Base-by-base conservation (phyloP, 2,888 invertebrate genomes). In the Geophilus truncorum region DNA sequence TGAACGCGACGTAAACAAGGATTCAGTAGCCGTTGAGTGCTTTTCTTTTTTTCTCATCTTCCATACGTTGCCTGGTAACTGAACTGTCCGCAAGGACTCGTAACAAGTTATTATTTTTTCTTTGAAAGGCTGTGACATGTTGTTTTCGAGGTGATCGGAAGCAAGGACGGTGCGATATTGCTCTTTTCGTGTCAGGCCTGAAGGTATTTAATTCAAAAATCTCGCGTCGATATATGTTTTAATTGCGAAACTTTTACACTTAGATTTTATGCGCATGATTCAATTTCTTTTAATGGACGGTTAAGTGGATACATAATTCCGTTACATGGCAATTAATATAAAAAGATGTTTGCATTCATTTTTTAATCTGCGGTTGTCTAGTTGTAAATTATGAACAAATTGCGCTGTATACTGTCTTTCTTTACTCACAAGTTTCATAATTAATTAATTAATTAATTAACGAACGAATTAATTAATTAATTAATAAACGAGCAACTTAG, bases 61-160 rank as follows among this genome's bases (percentile, higher is more conserved):
- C 70, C 28, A 70, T 70, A 23, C 18, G 70, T 70, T 70, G 70
- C 70, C 28, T 70, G 70, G 70, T 70, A 70, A 70, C 70, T 70
- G 70, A 70, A 70, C 70, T 70, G 70, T 70, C 70, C 70, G 28
- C 28, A 25, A 70, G 70, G 70, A 70, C 70, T 70, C 70, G 28
- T 70, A 70, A 70, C 70, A 70, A 70, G 70, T 70, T 70, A 70
- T 70, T 70, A 70, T 70, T 70, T 70, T 70, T 70, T n/a, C n/a
- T n/a, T 70, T 70, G 70, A 70, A 70, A 25, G 70, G 28, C 70
- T 28, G 28, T 28, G 70, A 70, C 70, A 70, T 70, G 70, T 70
- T 70, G 70, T 70, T 70, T 70, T 70, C 70, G 70, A 70, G 28
- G 25, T 70, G 70, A 70, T 23, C 70, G 70, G 70, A 70, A 70